These are phyloP conservation scores for Nestor notabilis DNA, from an alignment of 2,113 vertebrate genomes.

Conservation along the genomic window DNA sequence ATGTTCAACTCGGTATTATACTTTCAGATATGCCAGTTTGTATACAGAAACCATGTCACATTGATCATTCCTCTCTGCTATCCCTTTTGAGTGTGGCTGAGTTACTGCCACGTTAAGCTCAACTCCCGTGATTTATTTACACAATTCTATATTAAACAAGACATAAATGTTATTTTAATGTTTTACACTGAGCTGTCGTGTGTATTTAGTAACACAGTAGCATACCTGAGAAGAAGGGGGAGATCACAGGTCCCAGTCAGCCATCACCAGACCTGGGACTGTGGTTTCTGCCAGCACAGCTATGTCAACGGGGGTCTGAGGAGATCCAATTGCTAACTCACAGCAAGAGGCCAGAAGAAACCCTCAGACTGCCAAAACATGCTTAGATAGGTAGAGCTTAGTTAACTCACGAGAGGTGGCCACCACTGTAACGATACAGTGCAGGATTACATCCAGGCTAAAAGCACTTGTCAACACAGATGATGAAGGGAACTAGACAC, in stretches of 20 bases:
- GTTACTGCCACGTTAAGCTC: conserved; percentile 39
- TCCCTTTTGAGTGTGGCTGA: neutral
- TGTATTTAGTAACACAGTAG: neutral
- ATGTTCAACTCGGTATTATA: neutral
- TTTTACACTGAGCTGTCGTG: neutral
- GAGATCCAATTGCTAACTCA: neutral
- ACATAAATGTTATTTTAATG: conserved; percentile 9
- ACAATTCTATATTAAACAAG: conserved; percentile 16
- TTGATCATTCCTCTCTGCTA: neutral
- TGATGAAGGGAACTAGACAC: neutral
- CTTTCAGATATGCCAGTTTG: neutral
- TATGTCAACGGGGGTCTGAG: neutral
- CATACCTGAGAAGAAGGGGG: neutral
- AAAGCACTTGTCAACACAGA: neutral
- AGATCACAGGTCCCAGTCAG: neutral
- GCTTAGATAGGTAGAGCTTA: neutral
- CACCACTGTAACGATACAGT: accelerated
- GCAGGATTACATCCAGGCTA: neutral
- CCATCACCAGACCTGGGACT: neutral
- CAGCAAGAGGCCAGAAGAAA: neutral
- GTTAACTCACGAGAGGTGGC: neutral
- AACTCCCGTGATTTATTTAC: conserved; percentile 13
- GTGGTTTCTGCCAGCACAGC: neutral
- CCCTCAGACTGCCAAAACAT: neutral
- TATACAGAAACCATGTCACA: neutral